Evolutionary conservation across 1,140 invertebrate genomes (phyloP), one percentile per base, ranked within the genome.

Genomic region (Eulimnadia texana): DNA sequence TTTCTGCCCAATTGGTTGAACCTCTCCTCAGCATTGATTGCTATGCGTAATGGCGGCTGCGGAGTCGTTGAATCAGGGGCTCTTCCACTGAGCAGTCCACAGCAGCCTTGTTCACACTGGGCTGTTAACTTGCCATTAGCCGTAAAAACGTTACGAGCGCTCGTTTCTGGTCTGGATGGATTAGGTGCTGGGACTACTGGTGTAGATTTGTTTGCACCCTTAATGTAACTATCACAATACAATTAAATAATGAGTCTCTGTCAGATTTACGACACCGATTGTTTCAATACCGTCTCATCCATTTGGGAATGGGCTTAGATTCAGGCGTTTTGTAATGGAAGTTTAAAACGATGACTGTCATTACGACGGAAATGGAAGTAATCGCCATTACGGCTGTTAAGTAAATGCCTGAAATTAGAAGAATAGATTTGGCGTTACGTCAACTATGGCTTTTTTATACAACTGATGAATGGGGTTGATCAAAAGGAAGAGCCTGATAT

Each of bases 241-340:
- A 19, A 63, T 49, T 20, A 19, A 28, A 19, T 22, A 25, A 61
- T 51, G 13, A 24, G 28, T 20, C 33, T 50, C 6, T 24, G 28
- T 28, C 16, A 3, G 56, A 3, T 2, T 24, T 11, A 22, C 50
- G n/a, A 57, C 51, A 47, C 50, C 54, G 68, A 52, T 28, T 50
- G 19, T 59, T 51, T 50, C 77, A 65, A 22, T 73, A 66, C 50
- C 65, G 66, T 54, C 72, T 71, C 52, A 79, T 67, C 74, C 77
- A 79, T 3, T 66, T 61, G 1, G 79, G 78, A 9, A 80, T 72
- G 58, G 70, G 69, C 49, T 70, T 72, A 47, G 77, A 73, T 54
- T 72, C 71, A 1, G 73, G 72, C 2, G 78, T 78, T 60, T 77
- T 70, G 69, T 78, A 79, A 65, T 81, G 79, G 56, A 79, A 73